A percentile compares a stretch with the other conserved stretches of the same genome.
phyloP scores from a whole-genome alignment of 2,113 vertebrate genomes.

The Dolichotis patagonum region DNA sequence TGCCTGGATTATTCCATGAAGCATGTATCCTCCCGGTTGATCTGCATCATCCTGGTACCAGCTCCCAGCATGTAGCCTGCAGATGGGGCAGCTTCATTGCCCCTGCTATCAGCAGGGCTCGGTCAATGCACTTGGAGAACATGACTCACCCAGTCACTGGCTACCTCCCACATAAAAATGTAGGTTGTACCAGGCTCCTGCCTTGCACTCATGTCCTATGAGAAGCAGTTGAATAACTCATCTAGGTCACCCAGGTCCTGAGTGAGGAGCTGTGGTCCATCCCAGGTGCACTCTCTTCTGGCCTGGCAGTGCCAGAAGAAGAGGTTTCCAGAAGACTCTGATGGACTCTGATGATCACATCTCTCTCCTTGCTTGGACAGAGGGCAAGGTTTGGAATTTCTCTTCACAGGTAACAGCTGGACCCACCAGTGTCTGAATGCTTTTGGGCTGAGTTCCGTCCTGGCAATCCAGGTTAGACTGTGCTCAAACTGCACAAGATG shows the following conservation, averaged over 20 bases:
- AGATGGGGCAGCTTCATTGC: background rate
- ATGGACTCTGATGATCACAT: background rate
- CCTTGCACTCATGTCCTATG: background rate
- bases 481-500: rapidly evolving
- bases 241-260: background rate
- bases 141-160: background rate
- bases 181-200: background rate
- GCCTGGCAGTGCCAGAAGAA: background rate
- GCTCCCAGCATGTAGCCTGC: background rate
- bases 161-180: background rate
- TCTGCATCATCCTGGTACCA: no score
- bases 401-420: background rate
- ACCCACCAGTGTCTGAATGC: background rate
- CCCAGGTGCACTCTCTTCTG: background rate
- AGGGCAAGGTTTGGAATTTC: background rate
- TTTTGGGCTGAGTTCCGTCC: no score
- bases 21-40: background rate
- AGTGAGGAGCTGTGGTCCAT: background rate
- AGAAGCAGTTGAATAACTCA: background rate
- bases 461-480: no score
- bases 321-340: background rate
- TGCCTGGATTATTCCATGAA: background rate
- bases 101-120: background rate
- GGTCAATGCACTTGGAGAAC: background rate
- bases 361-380: background rate